phyloP scores from a whole-genome alignment of 2,888 invertebrate species.

The Nemotelus pantherinus region DNA sequence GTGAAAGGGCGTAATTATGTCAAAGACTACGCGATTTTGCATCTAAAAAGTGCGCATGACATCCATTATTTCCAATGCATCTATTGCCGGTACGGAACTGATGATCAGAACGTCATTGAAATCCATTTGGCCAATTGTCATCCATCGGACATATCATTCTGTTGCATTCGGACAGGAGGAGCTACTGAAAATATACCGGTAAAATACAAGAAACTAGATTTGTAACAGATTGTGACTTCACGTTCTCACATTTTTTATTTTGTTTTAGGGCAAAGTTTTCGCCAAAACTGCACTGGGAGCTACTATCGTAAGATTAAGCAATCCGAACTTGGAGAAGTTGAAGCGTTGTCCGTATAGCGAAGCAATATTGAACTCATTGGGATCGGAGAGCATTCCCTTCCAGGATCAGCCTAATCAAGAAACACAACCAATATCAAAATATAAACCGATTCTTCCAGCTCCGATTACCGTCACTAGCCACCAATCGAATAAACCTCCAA shows the following conservation, averaged over 20 bases:
- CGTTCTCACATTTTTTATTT: not conserved
- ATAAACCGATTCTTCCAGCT: not conserved
- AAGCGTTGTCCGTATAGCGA: not conserved
- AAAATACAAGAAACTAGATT: not conserved
- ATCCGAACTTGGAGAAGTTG: not conserved
- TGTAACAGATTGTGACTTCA: not conserved
- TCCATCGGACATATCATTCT: constrained; percentile 60
- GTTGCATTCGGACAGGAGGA: constrained; percentile 57
- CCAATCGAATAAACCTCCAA: no score
- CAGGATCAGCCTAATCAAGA: not conserved
- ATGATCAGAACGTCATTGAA: constrained; percentile 62
- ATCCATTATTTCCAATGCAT: constrained; percentile 66
- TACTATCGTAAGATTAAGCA: not conserved
- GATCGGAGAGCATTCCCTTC: not conserved
- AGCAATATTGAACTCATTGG: not conserved
- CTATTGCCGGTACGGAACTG: constrained; percentile 65
- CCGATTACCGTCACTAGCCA: no score
- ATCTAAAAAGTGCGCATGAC: constrained; percentile 63
- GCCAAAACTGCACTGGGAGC: not conserved
- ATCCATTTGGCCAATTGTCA: constrained; percentile 66
- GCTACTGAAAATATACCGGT: not conserved
- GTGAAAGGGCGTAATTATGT: no score
- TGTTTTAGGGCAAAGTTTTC: not conserved
- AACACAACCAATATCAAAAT: not conserved
- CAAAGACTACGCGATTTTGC: constrained; percentile 54